Conservation (phyloP, 2,888 invertebrate genomes). For the Parasteatoda lunata region DNA sequence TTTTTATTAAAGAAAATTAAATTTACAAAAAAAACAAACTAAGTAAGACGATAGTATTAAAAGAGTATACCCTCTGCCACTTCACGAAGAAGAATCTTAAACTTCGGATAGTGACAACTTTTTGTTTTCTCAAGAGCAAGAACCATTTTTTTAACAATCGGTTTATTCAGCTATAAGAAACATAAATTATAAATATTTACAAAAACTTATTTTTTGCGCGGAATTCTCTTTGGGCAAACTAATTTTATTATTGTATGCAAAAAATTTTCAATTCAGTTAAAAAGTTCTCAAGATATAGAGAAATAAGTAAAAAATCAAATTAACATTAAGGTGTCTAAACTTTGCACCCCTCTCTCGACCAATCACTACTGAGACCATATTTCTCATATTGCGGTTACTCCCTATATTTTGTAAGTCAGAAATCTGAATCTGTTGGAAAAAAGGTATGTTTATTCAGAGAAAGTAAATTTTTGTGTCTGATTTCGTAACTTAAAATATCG, state of each 20-base stretch:
- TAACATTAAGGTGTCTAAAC: too few relatives aligned
- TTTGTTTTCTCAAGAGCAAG: constrained; percentile 43
- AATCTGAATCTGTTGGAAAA: too few relatives aligned
- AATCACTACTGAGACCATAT: too few relatives aligned
- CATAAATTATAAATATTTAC: not conserved
- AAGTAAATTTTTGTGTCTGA: too few relatives aligned
- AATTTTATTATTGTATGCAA: not conserved
- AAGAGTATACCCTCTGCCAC: constrained; percentile 46
- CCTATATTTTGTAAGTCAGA: too few relatives aligned
- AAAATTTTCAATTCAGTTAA: not conserved
- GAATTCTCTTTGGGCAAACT: not conserved
- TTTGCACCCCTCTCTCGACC: too few relatives aligned
- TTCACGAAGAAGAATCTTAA: constrained; percentile 42
- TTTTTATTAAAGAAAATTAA: not conserved
- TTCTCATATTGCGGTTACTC: too few relatives aligned
- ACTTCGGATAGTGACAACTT: constrained; percentile 37
- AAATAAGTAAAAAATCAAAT: too few relatives aligned
- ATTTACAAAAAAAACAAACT: not conserved
- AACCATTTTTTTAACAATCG: constrained; percentile 50
- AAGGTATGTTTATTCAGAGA: too few relatives aligned
- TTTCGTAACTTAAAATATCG: too few relatives aligned
- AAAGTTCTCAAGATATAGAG: not conserved
- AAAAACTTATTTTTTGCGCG: not conserved
- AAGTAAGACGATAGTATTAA: not conserved
- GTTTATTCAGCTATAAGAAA: constrained; percentile 39